Conservation (phyloP, 2,888 invertebrate genomes). For the Nomada ruficornis region DNA sequence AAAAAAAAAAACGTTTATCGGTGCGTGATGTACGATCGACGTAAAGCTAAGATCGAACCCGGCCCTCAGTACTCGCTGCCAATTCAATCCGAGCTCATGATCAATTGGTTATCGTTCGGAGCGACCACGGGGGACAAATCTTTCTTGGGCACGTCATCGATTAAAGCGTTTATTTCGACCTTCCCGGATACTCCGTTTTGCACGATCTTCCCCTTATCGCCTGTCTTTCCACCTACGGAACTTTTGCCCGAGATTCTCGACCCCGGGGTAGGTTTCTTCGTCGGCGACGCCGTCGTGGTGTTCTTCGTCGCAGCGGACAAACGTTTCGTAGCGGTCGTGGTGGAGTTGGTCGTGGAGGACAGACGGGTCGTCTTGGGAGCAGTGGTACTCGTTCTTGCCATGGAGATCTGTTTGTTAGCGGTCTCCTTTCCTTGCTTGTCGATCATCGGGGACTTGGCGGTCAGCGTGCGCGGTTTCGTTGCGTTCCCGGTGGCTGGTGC, state of each 20-base stretch:
- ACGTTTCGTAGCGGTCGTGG: conserved; percentile 66
- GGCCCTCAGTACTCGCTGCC: background rate
- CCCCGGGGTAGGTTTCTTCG: conserved; percentile 67
- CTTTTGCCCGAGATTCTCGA: conserved; percentile 63
- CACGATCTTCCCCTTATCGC: conserved; percentile 65
- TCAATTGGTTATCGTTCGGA: conserved; percentile 81
- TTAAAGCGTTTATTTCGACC: conserved; percentile 71
- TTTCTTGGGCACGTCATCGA: conserved; percentile 84
- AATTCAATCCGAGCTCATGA: conserved; percentile 80
- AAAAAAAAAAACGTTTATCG: conserved; percentile 45
- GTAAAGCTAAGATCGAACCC: conserved; percentile 52
- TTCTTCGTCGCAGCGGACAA: conserved; percentile 58
- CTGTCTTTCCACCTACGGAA: conserved; percentile 37
- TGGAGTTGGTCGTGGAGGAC: conserved; percentile 48
- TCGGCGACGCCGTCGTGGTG: conserved; percentile 62
- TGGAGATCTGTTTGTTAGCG: conserved; percentile 89
- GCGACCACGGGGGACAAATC: conserved; percentile 85
- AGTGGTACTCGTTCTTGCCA: conserved; percentile 84
- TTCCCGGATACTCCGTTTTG: conserved; percentile 79
- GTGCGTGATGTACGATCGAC: conserved; percentile 58
- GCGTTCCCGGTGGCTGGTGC: conserved; percentile 71
- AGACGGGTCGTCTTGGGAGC: conserved; percentile 65
- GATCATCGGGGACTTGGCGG: conserved; percentile 77
- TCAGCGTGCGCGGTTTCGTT: conserved; percentile 74
- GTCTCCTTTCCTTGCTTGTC: conserved; percentile 89